Conservation (phyloP, 2,797 vertebrate species). For the Lagocephalus sceleratus region DNA sequence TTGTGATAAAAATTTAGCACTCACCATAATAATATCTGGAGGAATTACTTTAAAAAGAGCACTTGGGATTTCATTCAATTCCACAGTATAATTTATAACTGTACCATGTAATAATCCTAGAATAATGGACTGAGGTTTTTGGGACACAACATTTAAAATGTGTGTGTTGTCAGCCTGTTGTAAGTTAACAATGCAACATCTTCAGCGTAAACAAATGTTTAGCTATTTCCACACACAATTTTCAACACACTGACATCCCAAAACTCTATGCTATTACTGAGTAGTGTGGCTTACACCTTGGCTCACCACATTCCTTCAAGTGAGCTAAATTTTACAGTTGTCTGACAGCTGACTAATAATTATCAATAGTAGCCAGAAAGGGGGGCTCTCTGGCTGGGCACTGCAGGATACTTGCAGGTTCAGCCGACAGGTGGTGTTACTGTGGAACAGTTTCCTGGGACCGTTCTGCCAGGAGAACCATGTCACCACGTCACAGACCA, state of each 20-base stretch:
- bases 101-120: conserved; percentile 5
- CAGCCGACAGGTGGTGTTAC: conserved; percentile 33
- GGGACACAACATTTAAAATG: conserved; percentile 14
- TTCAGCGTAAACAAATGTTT: conserved; percentile 18
- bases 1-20: conserved; percentile 3
- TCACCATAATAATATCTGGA: conserved; percentile 32
- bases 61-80: conserved; percentile 53
- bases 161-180: not conserved
- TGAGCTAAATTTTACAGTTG: not conserved
- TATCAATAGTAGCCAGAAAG: conserved; percentile 24
- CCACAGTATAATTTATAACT: conserved; percentile 8
- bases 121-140: not conserved
- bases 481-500: conserved; percentile 79
- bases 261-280: conserved; percentile 13
- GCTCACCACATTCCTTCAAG: conserved; percentile 17
- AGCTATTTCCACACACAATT: conserved; percentile 22
- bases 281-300: conserved; percentile 19
- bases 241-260: conserved; percentile 12
- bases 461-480: conserved; percentile 15
- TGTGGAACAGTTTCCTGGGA: conserved; percentile 20
- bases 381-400: conserved; percentile 18
- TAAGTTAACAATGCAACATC: conserved; percentile 11
- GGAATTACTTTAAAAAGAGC: conserved; percentile 52
- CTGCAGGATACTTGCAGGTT: conserved; percentile 31
- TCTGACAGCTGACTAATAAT: not conserved